Conservation (phyloP, 2,888 invertebrate species). For the Athalia circularis region DNA sequence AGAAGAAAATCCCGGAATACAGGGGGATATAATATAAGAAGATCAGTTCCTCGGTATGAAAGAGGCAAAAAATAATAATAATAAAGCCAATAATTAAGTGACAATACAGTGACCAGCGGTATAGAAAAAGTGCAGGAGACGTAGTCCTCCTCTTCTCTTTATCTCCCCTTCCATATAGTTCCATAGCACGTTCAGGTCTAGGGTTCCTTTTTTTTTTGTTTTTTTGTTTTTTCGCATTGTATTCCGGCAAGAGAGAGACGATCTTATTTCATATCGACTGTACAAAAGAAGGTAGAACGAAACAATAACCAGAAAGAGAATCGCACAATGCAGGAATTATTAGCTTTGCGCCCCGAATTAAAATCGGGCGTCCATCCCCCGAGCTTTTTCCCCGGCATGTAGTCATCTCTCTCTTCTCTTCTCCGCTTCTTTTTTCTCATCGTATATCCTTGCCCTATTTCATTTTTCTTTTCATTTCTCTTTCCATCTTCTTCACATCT, state of each 20-base stretch:
- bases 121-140: slow-evolving; percentile 48
- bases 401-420: slow-evolving; percentile 55
- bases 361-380: slow-evolving; percentile 59
- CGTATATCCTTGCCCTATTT: slow-evolving; percentile 47
- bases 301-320: slow-evolving; percentile 68
- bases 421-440: slow-evolving; percentile 52
- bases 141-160: slow-evolving; percentile 15
- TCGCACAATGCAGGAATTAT: slow-evolving; percentile 71
- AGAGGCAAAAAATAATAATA: slow-evolving; percentile 57
- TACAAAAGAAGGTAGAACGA: slow-evolving; percentile 56
- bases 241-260: not conserved
- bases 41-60: not conserved
- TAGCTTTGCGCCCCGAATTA: slow-evolving; percentile 70
- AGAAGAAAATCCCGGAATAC: too few relatives aligned
- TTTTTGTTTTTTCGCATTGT: slow-evolving; percentile 2
- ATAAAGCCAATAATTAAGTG: slow-evolving; percentile 71
- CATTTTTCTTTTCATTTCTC: slow-evolving; percentile 50
- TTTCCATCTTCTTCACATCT: slow-evolving; percentile 44
- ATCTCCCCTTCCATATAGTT: slow-evolving; percentile 3
- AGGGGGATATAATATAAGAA: too few relatives aligned
- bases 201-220: not conserved
- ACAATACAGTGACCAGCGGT: slow-evolving; percentile 53
- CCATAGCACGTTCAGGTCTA: too few relatives aligned
- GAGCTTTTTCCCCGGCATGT: too few relatives aligned
- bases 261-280: slow-evolving; percentile 3